phyloP scores from a whole-genome alignment of 2,113 vertebrate species.

The Procavia capensis region DNA sequence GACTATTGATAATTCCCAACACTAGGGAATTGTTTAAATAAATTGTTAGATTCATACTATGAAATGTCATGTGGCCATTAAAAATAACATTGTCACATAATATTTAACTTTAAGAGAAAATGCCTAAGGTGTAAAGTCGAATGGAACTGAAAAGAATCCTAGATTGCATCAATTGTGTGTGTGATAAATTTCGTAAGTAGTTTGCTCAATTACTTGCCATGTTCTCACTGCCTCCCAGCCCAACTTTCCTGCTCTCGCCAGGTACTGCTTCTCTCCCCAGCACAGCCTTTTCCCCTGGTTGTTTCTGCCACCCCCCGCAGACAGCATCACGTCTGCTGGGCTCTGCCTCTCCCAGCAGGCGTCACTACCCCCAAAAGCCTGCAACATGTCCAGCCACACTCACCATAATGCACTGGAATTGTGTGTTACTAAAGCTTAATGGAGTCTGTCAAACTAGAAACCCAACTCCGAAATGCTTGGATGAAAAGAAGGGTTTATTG shows the following conservation, averaged over 20 bases:
- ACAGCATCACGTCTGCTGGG: neutral
- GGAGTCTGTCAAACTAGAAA: neutral
- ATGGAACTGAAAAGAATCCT: slow-evolving; percentile 35
- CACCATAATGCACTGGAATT: neutral
- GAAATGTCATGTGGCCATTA: slow-evolving; percentile 32
- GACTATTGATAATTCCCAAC: slow-evolving; percentile 16
- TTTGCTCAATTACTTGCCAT: neutral
- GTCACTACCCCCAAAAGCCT: neutral
- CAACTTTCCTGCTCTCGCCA: neutral
- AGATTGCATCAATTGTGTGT: neutral
- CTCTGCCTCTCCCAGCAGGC: neutral
- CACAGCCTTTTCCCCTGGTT: neutral
- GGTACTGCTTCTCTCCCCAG: neutral
- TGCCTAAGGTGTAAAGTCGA: slow-evolving; percentile 34
- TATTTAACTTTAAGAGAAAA: slow-evolving; percentile 56
- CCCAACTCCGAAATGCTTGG: neutral
- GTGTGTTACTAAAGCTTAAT: neutral
- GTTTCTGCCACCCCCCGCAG: neutral
- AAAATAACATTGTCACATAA: slow-evolving; percentile 47
- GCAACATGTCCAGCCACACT: neutral
- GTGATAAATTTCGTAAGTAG: slow-evolving; percentile 32
- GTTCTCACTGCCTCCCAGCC: neutral
- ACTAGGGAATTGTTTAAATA: slow-evolving; percentile 28
- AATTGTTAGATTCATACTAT: slow-evolving; percentile 30
- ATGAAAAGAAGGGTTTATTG: neutral